Conservation (phyloP, 1,140 invertebrate genomes). For the Monochamus saltuarius region DNA sequence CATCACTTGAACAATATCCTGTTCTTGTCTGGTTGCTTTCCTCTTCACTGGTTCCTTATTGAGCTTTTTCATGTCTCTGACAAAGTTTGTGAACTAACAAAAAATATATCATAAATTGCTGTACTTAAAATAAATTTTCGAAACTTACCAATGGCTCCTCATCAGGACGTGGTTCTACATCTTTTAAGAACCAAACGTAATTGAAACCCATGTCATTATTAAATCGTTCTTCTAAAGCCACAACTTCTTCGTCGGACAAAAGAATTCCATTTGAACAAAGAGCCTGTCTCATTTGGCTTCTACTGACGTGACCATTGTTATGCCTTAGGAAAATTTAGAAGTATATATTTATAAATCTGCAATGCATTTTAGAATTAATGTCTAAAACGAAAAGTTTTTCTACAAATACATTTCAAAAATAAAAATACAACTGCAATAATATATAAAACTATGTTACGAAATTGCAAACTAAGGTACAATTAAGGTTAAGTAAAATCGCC, state of each 20-base stretch:
- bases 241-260: constrained; percentile 62
- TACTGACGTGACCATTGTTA: constrained; percentile 68
- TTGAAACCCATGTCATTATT: constrained; percentile 70
- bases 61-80: constrained; percentile 46
- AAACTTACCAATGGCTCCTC: constrained; percentile 49
- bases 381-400: no score
- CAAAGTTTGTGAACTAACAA: constrained; percentile 38
- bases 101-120: background rate
- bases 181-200: constrained; percentile 65
- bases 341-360: no score
- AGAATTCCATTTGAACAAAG: constrained; percentile 63
- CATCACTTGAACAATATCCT: constrained; percentile 65
- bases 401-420: no score
- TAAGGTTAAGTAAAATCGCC: no score
- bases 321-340: constrained; percentile 55
- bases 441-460: no score
- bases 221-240: constrained; percentile 65
- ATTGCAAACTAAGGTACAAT: no score
- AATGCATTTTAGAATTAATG: no score
- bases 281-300: constrained; percentile 65
- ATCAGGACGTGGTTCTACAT: constrained; percentile 54
- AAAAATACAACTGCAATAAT: no score
- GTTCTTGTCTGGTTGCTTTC: constrained; percentile 51
- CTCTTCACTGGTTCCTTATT: constrained; percentile 43
- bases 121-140: background rate